These are phyloP conservation scores for Actinostola sp. DNA, from an alignment of 92 coral and sea anemone species.

Conservation along the genomic window DNA sequence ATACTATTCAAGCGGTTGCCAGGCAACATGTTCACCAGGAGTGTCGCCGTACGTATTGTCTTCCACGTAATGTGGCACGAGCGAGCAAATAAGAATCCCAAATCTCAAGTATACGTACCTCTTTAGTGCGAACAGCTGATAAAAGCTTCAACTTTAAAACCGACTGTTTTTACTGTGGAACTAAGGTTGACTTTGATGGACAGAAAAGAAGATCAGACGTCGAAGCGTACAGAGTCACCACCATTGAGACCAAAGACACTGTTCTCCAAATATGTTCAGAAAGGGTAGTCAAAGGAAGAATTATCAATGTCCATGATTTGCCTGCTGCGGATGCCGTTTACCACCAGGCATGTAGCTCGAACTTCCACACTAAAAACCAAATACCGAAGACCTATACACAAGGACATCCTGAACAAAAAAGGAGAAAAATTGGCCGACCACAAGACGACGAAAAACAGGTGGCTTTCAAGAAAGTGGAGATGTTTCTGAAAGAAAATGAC, in stretches of 20 bases:
- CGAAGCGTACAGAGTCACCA: conserved; percentile 30
- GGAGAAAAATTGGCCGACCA: conserved; percentile 54
- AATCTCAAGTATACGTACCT: no score
- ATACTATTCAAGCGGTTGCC: no score
- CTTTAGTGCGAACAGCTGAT: no score
- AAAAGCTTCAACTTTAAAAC: conserved; percentile 35
- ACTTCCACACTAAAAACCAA: conserved; percentile 43
- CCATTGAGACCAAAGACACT: conserved; percentile 22
- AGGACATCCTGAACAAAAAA: conserved; percentile 20
- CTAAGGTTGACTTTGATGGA: conserved; percentile 14
- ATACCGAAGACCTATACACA: conserved; percentile 26
- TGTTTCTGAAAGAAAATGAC: conserved; percentile 30
- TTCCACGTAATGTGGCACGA: no score
- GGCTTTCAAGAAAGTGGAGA: conserved; percentile 42
- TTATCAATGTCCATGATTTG: conserved; percentile 38
- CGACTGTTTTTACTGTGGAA: conserved; percentile 55
- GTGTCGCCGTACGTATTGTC: no score
- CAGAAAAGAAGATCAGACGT: conserved; percentile 23
- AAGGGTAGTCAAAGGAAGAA: conserved; percentile 26
- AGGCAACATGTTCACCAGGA: no score
- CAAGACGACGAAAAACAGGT: conserved; percentile 37
- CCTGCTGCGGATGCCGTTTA: conserved; percentile 55
- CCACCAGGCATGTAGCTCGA: conserved; percentile 52
- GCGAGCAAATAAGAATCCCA: no score
- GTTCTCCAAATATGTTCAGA: conserved; percentile 25